These are phyloP conservation scores for Scalopus aquaticus DNA, from an alignment of 2,113 vertebrate species.

Conservation along the genomic window DNA sequence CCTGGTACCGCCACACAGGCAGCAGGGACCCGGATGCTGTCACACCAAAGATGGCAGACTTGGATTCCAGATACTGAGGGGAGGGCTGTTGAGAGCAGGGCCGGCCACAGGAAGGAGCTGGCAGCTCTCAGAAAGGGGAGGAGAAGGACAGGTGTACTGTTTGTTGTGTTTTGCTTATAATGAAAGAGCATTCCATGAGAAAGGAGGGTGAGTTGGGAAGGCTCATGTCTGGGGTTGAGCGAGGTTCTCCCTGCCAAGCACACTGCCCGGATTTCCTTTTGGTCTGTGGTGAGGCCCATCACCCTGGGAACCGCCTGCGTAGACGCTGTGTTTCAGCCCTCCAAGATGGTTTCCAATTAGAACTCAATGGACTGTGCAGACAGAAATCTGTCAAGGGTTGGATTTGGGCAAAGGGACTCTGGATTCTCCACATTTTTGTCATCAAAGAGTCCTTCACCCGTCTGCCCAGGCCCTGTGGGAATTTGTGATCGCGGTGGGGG, in stretches of 20 bases:
- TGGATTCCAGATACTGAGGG: too few relatives aligned
- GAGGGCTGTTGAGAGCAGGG: not conserved
- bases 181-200: not conserved
- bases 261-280: not conserved
- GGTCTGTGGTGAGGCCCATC: not conserved
- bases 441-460: not conserved
- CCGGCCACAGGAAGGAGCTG: not conserved
- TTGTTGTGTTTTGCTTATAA: not conserved
- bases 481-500: not conserved
- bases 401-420: not conserved
- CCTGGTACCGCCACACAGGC: too few relatives aligned
- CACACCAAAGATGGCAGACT: not conserved
- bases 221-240: not conserved
- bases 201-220: not conserved
- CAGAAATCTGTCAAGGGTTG: not conserved
- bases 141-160: not conserved
- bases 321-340: not conserved
- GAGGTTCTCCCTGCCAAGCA: not conserved
- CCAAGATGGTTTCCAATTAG: not conserved
- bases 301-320: too few relatives aligned
- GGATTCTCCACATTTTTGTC: not conserved
- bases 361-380: not conserved
- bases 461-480: not conserved
- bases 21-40: not conserved
- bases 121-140: not conserved